These are phyloP conservation scores for Diplogasteroides magnus DNA, from an alignment of 1,140 invertebrate species.

Conservation along the genomic window DNA sequence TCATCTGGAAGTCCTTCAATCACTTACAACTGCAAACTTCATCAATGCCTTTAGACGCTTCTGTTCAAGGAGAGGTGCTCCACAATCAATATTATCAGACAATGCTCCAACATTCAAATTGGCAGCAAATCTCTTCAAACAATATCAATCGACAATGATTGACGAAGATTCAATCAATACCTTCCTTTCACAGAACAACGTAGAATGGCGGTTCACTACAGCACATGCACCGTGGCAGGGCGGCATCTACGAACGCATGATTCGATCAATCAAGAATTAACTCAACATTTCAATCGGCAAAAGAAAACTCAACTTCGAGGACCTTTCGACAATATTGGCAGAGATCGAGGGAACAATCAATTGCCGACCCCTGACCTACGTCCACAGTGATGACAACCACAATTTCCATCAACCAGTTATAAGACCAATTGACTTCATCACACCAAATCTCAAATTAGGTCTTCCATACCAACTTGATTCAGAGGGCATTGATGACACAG, in stretches of 20 bases:
- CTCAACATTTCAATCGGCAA: not conserved
- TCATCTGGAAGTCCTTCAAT: not conserved
- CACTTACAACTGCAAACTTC: not conserved
- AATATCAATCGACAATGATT: too few species aligned
- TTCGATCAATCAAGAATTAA: not conserved
- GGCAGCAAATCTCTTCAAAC: not conserved
- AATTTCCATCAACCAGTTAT: not conserved
- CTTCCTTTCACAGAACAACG: not conserved
- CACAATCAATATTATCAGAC: not conserved
- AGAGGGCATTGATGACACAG: not conserved
- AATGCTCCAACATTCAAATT: constrained; percentile 1
- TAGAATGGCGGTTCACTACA: not conserved
- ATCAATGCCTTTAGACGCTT: not conserved
- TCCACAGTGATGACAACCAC: not conserved
- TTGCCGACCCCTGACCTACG: not conserved
- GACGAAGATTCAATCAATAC: not conserved
- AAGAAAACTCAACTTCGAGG: not conserved
- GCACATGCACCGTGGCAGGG: constrained; percentile 1
- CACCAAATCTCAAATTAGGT: not conserved
- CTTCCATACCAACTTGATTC: not conserved
- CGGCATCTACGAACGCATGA: constrained; percentile 1
- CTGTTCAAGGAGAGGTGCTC: not conserved
- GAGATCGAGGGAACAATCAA: not conserved
- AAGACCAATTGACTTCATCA: not conserved
- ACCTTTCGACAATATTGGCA: not conserved